Evolutionary conservation across 2,113 vertebrate species (phyloP), one percentile per base, ranked within the genome.

Genomic region (Scolopax mira): DNA sequence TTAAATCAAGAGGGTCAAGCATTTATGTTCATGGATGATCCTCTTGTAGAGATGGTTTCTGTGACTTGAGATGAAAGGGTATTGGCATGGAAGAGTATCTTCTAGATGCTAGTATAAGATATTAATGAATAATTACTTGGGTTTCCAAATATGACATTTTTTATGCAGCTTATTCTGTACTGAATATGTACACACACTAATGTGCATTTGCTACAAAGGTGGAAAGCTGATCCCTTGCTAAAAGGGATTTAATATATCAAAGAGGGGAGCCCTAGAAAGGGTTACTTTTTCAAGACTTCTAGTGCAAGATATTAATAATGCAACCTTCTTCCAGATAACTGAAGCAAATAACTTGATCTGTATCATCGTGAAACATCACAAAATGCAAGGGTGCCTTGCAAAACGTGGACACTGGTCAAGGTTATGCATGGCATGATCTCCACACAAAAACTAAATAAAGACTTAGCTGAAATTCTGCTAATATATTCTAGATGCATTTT

Each of bases 381-480:
- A 72, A 75, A 8, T 7, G 5, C 23, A 70, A 46, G 10, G 23
- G 9, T 65, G 52, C 62, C 74, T 73, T 35, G 7, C 37, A 77
- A 49, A 52, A 52, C 3, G 4, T 3, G 8, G 10, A 49, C 13
- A 18, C 39, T 27, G 19, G 14, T 33, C 35, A 77, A 41, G 17
- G 66, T n/a, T 42, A 79, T 31, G 24, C 39, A 69, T 37, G 13
- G 12, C 7, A 6, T 10, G 22, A 85, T 12, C 19, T 52, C 67
- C 33, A 42, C 0, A 0, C 35, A 65, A 49, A 77, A 67, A 55
- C 1, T 37, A 51, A 83, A 61, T 9, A 57, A 58, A 83, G 10
- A 42, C 35, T 37, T 69, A 4, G 42, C 10, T 33, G 18, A 74
- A 74, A 70, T 74, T 39, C 44, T 62, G 25, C 41, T 64, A 5